A percentile compares a stretch with the other conserved stretches of the same genome.
Conservation (phyloP, 2,113 vertebrate genomes). For the Ophthalmotilapia sp. region DNA sequence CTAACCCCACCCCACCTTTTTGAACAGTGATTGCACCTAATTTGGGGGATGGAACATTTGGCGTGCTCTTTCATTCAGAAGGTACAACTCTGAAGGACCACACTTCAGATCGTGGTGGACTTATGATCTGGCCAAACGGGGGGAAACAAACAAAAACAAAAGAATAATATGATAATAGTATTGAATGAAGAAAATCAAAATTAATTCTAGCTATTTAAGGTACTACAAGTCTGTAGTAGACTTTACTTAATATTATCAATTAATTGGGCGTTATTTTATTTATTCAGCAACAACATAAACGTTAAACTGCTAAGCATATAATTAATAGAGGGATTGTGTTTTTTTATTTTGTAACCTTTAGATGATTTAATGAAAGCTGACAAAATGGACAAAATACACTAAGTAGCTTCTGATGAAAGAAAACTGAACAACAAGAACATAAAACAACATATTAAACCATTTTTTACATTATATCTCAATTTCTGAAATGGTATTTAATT, state of each 20-base stretch:
- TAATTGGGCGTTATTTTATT: background rate
- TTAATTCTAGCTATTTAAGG: background rate
- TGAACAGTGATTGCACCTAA: background rate
- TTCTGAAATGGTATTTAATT: background rate
- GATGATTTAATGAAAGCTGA: background rate
- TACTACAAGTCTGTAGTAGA: background rate
- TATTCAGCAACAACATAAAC: background rate
- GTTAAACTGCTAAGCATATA: background rate
- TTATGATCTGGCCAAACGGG: accelerated
- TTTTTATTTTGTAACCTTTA: background rate
- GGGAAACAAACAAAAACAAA: accelerated
- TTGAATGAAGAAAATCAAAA: background rate
- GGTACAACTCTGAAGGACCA: accelerated
- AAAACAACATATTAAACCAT: background rate
- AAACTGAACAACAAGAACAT: background rate
- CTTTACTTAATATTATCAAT: background rate
- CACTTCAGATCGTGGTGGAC: background rate
- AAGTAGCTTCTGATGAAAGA: background rate
- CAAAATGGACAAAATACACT: background rate
- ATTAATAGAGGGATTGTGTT: background rate
- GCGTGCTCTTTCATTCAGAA: background rate
- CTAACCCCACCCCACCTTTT: background rate
- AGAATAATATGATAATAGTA: background rate
- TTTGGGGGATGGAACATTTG: background rate
- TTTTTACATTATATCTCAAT: background rate